Base-by-base conservation (phyloP, 2,888 invertebrate species). In the Halictus quadricinctus region DNA sequence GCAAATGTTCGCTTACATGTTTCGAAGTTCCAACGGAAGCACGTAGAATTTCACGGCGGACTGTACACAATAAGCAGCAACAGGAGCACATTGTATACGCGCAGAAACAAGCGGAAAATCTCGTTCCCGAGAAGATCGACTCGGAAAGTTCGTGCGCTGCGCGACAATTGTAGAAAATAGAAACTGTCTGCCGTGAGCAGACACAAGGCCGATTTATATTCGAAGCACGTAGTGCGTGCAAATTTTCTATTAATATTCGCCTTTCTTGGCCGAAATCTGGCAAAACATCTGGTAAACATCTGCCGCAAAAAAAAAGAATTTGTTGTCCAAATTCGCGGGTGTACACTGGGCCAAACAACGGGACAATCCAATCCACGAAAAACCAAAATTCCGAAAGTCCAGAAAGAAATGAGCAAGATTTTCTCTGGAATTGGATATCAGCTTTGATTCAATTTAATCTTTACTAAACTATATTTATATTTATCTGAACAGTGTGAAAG, bases 51-150 rank as follows among this genome's bases (percentile, higher is more conserved):
- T 64, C 64, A 29, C 2, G 15, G 18, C 12, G 1, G 29, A 29
- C 7, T 64, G 29, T 64, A 29, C 64, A 15, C 15, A 29, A 29
- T 64, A 18, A 29, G 29, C 64, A 64, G 64, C 29, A 15, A 64
- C 64, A 18, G 8, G 7, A 15, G 64, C 29, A 29, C 64, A 29
- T 15, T 29, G 36, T 69, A 36, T 21, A 12, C 66, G 66, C 36
- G 66, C 18, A 69, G 66, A 69, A 69, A 36, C 36, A 18, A 41
- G 29, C 36, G 18, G 36, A 36, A 36, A 36, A 69, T 69, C 66
- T 69, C 66, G 66, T 69, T 69, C 8, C 66, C 41, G 66, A 12
- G 66, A 41, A 36, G 36, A 69, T 69, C 66, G 66, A 69, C 66
- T 69, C 10, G 66, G 66, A 36, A 69, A 69, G 4, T 69, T 36